Percentiles rank a stretch among this genome's conserved stretches.
Evolutionary conservation across 2,888 invertebrate species (phyloP).

Genomic region (Mycalesis mineus): DNA sequence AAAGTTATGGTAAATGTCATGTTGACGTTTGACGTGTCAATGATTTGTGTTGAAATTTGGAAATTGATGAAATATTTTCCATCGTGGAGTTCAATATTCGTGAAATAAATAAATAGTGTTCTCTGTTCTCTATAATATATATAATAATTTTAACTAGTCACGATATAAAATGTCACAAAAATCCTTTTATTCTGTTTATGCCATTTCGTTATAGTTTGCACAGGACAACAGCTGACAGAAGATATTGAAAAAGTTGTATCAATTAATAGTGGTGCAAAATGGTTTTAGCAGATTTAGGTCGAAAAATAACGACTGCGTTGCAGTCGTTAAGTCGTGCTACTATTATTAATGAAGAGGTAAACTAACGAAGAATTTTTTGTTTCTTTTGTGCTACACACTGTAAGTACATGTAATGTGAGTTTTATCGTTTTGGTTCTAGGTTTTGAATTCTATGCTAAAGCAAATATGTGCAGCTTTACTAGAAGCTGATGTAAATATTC

Average conservation of each 20-base stretch:
- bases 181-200: slow-evolving; percentile 10
- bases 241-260: slow-evolving; percentile 17
- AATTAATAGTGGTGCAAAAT: slow-evolving; percentile 77
- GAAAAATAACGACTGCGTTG: slow-evolving; percentile 98
- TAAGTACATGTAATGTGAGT: background rate
- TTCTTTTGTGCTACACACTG: too few species aligned
- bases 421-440: slow-evolving; percentile 75
- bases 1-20: background rate
- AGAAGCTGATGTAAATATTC: slow-evolving; percentile 98
- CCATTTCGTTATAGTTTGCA: slow-evolving; percentile 12
- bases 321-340: slow-evolving; percentile 98
- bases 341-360: slow-evolving; percentile 98
- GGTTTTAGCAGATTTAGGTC: slow-evolving; percentile 99
- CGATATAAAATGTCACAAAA: slow-evolving; percentile 28
- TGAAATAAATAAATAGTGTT: background rate
- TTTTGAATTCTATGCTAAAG: slow-evolving; percentile 99
- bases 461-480: slow-evolving; percentile 98
- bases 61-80: slow-evolving; percentile 2
- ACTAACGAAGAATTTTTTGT: slow-evolving; percentile 33
- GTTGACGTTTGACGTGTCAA: slow-evolving; percentile 34
- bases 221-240: slow-evolving; percentile 23
- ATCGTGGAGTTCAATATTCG: slow-evolving; percentile 12
- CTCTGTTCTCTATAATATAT: background rate
- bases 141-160: background rate
- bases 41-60: slow-evolving; percentile 15